Base-by-base conservation (phyloP, 2,797 vertebrate species). In the Chaunax sp. region DNA sequence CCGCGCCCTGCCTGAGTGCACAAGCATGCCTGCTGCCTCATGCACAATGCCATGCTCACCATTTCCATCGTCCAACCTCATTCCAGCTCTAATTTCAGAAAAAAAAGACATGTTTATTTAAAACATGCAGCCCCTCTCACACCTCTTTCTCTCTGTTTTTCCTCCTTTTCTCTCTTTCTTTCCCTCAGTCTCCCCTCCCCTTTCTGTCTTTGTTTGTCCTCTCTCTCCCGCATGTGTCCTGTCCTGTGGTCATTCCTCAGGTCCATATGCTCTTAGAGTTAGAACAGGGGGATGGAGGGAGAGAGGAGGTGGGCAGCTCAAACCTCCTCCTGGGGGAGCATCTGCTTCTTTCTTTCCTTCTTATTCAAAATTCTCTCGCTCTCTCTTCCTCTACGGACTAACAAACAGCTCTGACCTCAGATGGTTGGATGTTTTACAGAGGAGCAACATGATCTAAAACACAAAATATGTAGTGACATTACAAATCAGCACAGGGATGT, bases 321-420 rank as follows among this genome's bases (percentile, higher is more conserved):
- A 87, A 66, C 90, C 90, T 88, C 92, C 93, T 91, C 91, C 91
- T 86, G 93, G 86, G 91, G 83, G 64, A 92, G 90, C 92, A 94
- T 92, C 90, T 94, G 87, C 85, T 90, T 84, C 73, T 85, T 82
- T 80, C 77, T 68, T 71, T 75, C 77, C 74, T n/a, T 78, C 75
- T 66, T 61, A 55, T 80, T 72, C 69, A 44, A 68, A 47, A 37
- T 75, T 75, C 71, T 23, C 60, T 44, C 53, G 47, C 66, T 26
- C 12, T 43, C 38, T 30, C 66, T 57, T 30, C 65, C 84, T 82
- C 79, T 70, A 59, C 15, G 74, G 82, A 86, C 70, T 52, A 84
- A 84, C 78, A 81, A 87, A 86, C 81, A 86, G 59, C 68, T 64
- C 87, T 90, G 88, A 91, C 87, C 89, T 89, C 83, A 90, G 83